These are phyloP conservation scores for Machaerirhynchus nigripectus DNA, from an alignment of 2,113 vertebrate species.

Conservation along the genomic window DNA sequence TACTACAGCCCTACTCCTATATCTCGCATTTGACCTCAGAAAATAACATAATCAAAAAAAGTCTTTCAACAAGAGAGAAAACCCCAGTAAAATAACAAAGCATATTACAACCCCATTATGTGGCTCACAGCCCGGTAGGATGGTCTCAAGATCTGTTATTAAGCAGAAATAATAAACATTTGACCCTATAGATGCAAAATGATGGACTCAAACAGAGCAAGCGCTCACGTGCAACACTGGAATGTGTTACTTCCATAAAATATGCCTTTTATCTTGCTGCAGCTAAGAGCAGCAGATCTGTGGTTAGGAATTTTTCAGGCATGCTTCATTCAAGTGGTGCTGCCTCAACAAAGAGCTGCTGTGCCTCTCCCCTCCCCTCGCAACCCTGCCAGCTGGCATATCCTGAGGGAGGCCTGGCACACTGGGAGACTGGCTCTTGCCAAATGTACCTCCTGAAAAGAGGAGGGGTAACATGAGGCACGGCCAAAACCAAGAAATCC, in stretches of 20 bases:
- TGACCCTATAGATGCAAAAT: neutral
- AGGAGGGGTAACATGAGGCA: neutral
- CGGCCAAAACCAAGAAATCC: neutral
- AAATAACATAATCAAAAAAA: neutral
- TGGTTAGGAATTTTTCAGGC: neutral
- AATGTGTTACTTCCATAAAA: neutral
- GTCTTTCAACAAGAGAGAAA: neutral
- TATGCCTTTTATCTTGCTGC: conserved; percentile 3
- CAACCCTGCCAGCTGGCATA: neutral
- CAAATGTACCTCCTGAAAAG: neutral
- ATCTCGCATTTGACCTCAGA: neutral
- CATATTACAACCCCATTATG: neutral
- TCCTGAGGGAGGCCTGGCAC: neutral
- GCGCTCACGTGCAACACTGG: accelerated
- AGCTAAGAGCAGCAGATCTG: neutral
- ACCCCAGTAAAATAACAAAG: neutral
- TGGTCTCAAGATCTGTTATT: neutral
- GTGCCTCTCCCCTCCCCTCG: neutral
- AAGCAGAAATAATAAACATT: neutral
- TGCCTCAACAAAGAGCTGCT: neutral
- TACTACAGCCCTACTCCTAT: neutral
- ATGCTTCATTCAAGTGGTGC: neutral
- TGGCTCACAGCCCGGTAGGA: neutral
- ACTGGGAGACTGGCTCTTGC: neutral
- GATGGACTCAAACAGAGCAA: neutral